Evolutionary conservation across 2,888 invertebrate species (phyloP), one percentile per base, ranked within the genome.

Genomic region (Conistra vaccinii): DNA sequence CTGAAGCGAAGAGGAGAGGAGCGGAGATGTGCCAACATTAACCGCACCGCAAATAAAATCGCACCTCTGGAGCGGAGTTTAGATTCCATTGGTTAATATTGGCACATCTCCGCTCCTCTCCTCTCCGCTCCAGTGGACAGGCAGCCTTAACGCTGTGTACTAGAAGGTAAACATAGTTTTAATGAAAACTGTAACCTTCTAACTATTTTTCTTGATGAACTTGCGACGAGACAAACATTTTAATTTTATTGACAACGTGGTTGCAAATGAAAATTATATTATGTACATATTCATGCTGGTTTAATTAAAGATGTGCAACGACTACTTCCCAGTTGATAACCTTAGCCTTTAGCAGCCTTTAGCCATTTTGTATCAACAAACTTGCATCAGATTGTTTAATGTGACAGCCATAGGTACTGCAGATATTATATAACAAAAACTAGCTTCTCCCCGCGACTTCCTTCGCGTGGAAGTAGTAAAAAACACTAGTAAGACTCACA

Each of bases 121-220:
- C n/a, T n/a, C n/a, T n/a, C n/a, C n/a, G n/a, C n/a, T n/a, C n/a
- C n/a, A n/a, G n/a, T n/a, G n/a, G n/a, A n/a, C n/a, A n/a, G n/a
- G n/a, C n/a, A n/a, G n/a, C n/a, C n/a, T n/a, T n/a, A 29, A 68
- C 14, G 20, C 29, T 17, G 23, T 14, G 10, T 39, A 60, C 35
- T 35, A 42, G 32, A 9, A 48, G 26, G 20, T 58, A 65, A 65
- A 77, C 63, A 68, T 60, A 60, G n/a, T 65, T 81, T 57, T 71
- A 71, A 76, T 81, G 6, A 58, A 69, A 53, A 55, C 6, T 39
- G 23, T 45, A 51, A 53, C 51, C 69, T 67, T 60, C 53, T 45
- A 66, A 58, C 48, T 53, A 62, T 32, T 23, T 70, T 51, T 73
- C 57, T 58, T 60, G 20, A 67, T 67, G 32, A 78, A 69, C 17